phyloP scores from a whole-genome alignment of 2,797 vertebrate species.

The Neoniphon sammara region DNA sequence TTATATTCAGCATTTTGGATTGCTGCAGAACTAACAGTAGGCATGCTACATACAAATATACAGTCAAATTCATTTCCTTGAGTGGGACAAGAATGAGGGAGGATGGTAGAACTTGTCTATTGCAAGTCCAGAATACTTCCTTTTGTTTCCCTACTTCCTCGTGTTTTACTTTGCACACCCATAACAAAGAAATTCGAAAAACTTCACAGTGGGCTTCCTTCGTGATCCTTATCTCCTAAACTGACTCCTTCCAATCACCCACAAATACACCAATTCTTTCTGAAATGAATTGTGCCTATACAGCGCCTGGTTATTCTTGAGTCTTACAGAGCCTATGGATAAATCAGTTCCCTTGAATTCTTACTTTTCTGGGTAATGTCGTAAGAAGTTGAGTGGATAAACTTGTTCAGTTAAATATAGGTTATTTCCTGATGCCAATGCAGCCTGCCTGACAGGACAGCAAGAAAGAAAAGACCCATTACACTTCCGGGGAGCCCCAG shows the following conservation, averaged over 20 bases:
- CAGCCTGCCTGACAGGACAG: not conserved
- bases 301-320: not conserved
- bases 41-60: not conserved
- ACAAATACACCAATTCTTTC: no score
- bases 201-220: not conserved
- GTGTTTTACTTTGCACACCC: conserved; percentile 32
- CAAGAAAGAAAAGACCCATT: not conserved
- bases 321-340: not conserved
- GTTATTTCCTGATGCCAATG: conserved; percentile 39
- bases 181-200: conserved; percentile 1
- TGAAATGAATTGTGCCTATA: no score
- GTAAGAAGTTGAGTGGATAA: conserved; percentile 18
- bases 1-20: not conserved
- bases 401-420: conserved; percentile 35
- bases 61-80: conserved; percentile 39
- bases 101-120: conserved; percentile 28
- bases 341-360: not conserved
- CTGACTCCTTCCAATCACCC: not conserved
- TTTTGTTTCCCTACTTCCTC: conserved; percentile 49
- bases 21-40: not conserved
- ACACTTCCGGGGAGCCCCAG: not conserved
- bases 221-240: not conserved
- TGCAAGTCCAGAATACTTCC: conserved; percentile 24
- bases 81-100: conserved; percentile 40
- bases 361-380: not conserved